Percentiles rank a stretch among this genome's conserved stretches.
phyloP scores from a whole-genome alignment of 2,113 vertebrate species.

The Trochalopteron elliotii region DNA sequence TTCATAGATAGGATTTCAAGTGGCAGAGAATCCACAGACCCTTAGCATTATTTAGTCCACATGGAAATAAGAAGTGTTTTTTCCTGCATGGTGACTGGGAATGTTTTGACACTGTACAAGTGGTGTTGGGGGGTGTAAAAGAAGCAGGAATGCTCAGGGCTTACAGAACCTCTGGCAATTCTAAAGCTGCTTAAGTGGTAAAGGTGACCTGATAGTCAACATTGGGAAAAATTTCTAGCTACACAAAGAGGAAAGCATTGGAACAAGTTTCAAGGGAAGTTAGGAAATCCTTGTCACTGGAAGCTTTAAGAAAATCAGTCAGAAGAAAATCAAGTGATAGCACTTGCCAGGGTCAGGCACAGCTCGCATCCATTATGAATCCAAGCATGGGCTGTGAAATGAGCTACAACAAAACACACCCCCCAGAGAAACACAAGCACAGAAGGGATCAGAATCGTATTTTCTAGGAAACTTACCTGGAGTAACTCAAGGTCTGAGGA shows the following conservation, averaged over 20 bases:
- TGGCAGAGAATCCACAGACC: background rate
- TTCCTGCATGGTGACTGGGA: background rate
- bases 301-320: slow-evolving; percentile 1
- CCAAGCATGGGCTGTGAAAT: background rate
- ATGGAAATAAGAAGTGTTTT: background rate
- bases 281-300: background rate
- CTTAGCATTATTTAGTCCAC: background rate
- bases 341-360: background rate
- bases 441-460: background rate
- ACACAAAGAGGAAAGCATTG: background rate
- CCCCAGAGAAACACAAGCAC: background rate
- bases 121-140: background rate
- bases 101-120: background rate
- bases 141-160: background rate
- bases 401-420: background rate
- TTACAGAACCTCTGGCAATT: background rate
- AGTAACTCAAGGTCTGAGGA: slow-evolving; percentile 93
- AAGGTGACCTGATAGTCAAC: background rate
- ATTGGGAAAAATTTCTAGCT: background rate
- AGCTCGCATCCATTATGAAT: background rate
- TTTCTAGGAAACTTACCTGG: slow-evolving; percentile 75
- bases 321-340: background rate
- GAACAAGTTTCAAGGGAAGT: background rate
- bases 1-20: background rate
- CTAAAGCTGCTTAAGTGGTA: background rate